Conservation (phyloP, 2,888 invertebrate genomes). For the Sinhomidia bicolor region DNA sequence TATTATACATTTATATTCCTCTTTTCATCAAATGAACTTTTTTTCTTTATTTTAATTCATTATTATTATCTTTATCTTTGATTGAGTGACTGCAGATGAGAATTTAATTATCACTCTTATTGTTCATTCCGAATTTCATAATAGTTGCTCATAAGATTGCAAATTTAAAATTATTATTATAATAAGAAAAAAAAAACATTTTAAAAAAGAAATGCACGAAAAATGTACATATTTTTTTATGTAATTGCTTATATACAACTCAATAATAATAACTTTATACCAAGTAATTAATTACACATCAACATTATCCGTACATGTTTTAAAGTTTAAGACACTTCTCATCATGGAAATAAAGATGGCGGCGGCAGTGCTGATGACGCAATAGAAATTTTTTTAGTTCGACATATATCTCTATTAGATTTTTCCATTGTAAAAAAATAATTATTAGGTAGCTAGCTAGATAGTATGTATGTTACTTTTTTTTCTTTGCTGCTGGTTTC, state of each 20-base stretch:
- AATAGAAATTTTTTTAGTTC: neutral
- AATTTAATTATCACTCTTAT: neutral
- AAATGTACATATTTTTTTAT: too few species aligned
- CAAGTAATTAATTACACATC: too few species aligned
- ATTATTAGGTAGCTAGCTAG: too few species aligned
- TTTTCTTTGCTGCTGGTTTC: neutral
- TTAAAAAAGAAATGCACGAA: neutral
- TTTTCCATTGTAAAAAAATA: too few species aligned
- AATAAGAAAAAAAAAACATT: too few species aligned
- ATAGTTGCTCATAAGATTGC: neutral
- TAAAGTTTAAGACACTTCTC: too few species aligned
- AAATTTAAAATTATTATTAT: neutral
- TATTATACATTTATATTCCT: too few species aligned
- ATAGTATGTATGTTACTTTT: too few species aligned
- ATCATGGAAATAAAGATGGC: neutral
- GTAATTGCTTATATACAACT: too few species aligned
- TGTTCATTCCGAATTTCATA: neutral
- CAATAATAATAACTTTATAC: too few species aligned
- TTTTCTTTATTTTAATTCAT: slow-evolving; percentile 2
- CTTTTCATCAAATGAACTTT: too few species aligned
- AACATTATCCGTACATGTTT: too few species aligned
- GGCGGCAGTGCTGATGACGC: slow-evolving; percentile 12
- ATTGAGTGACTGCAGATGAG: neutral
- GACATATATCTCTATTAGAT: neutral
- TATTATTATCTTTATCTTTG: neutral